Conservation (phyloP, 2,113 vertebrate genomes). For the Charadrius vociferus region DNA sequence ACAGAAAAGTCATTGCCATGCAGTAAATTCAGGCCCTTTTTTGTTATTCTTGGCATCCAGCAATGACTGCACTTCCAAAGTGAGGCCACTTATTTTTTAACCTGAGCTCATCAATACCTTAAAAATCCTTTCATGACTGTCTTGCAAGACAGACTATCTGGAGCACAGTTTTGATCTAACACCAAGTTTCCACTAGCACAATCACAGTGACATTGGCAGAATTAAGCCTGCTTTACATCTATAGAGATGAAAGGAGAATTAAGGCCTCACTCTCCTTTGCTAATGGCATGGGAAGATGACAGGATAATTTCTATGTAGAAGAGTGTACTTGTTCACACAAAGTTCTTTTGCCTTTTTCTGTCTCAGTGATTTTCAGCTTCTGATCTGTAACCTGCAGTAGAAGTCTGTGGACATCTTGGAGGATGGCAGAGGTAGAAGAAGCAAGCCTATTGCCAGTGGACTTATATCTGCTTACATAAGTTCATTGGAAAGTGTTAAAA, state of each 20-base stretch:
- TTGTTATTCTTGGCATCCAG: not conserved
- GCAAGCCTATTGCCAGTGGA: not conserved
- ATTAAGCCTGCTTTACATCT: not conserved
- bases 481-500: fast-evolving
- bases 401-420: not conserved
- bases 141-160: not conserved
- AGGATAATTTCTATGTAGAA: not conserved
- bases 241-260: not conserved
- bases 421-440: not conserved
- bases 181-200: not conserved
- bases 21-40: not conserved
- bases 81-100: not conserved
- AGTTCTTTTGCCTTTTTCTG: not conserved
- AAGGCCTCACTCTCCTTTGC: not conserved
- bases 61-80: not conserved
- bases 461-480: not conserved
- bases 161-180: not conserved
- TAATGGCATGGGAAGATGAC: not conserved
- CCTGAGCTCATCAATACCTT: not conserved
- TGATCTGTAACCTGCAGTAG: fast-evolving
- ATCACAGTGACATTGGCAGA: not conserved
- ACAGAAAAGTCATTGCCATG: not conserved
- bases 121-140: not conserved
- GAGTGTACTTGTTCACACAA: fast-evolving
- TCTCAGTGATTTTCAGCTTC: not conserved